These are phyloP conservation scores for Andrena bicolor DNA, from an alignment of 2,888 invertebrate genomes.

Conservation along the genomic window DNA sequence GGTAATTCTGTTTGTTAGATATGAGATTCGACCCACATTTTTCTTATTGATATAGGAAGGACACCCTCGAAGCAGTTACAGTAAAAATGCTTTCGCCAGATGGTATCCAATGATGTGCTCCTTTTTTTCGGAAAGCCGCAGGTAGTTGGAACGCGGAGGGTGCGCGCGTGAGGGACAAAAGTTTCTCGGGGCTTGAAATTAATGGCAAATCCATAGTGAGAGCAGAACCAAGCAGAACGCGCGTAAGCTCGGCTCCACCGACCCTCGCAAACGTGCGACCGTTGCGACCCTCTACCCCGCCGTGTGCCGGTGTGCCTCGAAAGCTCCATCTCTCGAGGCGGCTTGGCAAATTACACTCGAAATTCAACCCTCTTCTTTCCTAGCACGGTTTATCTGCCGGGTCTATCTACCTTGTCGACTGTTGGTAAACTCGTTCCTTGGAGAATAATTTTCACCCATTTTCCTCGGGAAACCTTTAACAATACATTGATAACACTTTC, in stretches of 20 bases:
- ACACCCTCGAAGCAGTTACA: constrained; percentile 4
- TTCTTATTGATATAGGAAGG: constrained; percentile 12
- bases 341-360: constrained; percentile 18
- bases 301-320: constrained; percentile 37
- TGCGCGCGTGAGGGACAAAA: constrained; percentile 76
- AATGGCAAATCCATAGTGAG: constrained; percentile 83
- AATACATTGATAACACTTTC: too few species aligned
- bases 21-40: constrained; percentile 1
- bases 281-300: constrained; percentile 37
- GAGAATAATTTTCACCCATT: not conserved
- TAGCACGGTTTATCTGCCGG: constrained; percentile 21
- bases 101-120: constrained; percentile 52
- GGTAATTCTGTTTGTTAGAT: not conserved
- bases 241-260: constrained; percentile 70
- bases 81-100: constrained; percentile 50
- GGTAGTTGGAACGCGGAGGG: constrained; percentile 72
- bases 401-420: constrained; percentile 5
- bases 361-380: not conserved
- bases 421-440: constrained; percentile 20
- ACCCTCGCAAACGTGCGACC: constrained; percentile 49
- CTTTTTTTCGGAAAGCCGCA: constrained; percentile 72
- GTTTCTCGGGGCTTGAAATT: constrained; percentile 78
- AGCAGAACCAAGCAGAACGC: constrained; percentile 66
- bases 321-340: constrained; percentile 73
- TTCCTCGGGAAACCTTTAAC: too few species aligned